A percentile compares a stretch with the other conserved stretches of the same genome.
Conservation (phyloP, 2,113 vertebrate genomes). For the Anhinga anhinga region DNA sequence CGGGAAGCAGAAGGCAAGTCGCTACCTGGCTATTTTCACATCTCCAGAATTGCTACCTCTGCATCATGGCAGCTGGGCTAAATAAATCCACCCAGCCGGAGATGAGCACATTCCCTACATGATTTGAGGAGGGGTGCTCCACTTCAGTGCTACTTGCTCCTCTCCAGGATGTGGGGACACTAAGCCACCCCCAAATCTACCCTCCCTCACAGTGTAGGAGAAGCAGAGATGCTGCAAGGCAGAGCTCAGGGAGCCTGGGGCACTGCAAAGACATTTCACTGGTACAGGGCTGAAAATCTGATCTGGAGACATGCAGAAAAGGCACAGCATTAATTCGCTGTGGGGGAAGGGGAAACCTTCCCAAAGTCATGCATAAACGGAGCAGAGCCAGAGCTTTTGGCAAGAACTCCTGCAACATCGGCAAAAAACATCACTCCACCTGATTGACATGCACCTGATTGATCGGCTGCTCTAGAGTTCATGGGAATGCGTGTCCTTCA, state of each 20-base stretch:
- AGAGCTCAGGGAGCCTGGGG: background rate
- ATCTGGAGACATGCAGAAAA: background rate
- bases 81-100: background rate
- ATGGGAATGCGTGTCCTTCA: background rate
- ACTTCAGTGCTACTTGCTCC: background rate
- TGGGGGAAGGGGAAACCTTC: background rate
- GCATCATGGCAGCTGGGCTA: background rate
- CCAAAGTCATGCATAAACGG: background rate
- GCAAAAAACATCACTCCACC: background rate
- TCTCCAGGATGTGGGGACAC: background rate
- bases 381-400: slow-evolving; percentile 19
- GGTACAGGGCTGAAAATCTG: background rate
- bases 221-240: background rate
- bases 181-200: background rate
- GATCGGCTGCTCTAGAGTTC: background rate
- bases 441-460: slow-evolving; percentile 3
- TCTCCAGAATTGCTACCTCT: background rate
- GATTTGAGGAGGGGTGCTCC: background rate
- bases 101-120: rapidly evolving
- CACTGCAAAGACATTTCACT: background rate
- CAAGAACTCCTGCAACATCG: background rate
- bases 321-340: background rate
- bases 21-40: background rate
- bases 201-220: rapidly evolving
- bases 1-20: background rate